phyloP scores from a whole-genome alignment of 2,888 invertebrate species.

The Mythimna ferrago region DNA sequence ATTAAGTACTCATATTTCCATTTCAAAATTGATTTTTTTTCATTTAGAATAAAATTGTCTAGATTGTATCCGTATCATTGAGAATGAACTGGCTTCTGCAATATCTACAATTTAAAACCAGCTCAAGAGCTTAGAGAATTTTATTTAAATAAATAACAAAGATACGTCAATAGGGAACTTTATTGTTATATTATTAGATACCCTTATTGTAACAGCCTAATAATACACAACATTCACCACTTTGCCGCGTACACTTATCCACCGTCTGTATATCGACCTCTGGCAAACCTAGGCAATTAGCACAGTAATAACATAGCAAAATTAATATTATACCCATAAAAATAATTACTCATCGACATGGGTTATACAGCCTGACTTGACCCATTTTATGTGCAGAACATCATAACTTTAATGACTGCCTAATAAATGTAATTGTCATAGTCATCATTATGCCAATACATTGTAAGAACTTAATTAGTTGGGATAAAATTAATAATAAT shows the following conservation, averaged over 20 bases:
- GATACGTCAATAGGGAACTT: no score
- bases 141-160: no score
- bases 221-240: not conserved
- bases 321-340: conserved; percentile 24
- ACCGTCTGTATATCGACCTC: conserved; percentile 14
- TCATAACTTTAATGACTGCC: conserved; percentile 21
- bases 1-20: no score
- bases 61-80: no score
- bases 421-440: conserved; percentile 37
- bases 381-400: conserved; percentile 11
- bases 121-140: no score
- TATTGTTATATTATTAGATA: no score
- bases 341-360: conserved; percentile 17
- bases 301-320: conserved; percentile 10
- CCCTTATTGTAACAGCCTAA: not conserved
- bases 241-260: not conserved
- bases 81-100: no score
- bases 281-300: conserved; percentile 7
- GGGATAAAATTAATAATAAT: no score
- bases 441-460: conserved; percentile 6
- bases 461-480: conserved; percentile 22
- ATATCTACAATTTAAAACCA: no score
- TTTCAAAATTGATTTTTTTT: no score
- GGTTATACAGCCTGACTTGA: conserved; percentile 4
- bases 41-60: no score